A percentile compares a stretch with the other conserved stretches of the same genome.
Conservation (phyloP, 2,888 invertebrate genomes). For the Lasius fuliginosus region DNA sequence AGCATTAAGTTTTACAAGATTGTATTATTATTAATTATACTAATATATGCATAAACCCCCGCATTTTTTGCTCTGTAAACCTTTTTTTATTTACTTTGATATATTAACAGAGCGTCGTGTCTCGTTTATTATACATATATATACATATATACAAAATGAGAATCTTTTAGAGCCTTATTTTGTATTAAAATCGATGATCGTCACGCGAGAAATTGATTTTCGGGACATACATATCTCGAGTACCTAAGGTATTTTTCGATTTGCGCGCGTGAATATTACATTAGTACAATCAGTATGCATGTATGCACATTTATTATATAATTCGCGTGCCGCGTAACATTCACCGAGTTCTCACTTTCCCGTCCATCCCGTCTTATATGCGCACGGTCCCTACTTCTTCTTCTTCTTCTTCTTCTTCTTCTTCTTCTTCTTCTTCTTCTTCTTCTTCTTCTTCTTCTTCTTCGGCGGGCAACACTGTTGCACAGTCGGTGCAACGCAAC, state of each 20-base stretch:
- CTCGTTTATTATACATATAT: no score
- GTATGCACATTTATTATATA: conserved; percentile 46
- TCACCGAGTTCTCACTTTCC: conserved; percentile 60
- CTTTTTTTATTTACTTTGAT: no score
- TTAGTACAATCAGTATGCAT: background rate
- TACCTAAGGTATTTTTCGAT: background rate
- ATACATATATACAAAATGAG: background rate
- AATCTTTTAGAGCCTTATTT: background rate
- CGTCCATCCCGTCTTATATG: conserved; percentile 44
- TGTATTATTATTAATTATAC: no score
- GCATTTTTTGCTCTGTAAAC: no score
- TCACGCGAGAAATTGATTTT: background rate
- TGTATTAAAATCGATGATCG: background rate
- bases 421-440: no score
- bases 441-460: conserved; percentile 51
- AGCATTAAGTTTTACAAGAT: no score
- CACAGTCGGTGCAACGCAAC: conserved; percentile 65
- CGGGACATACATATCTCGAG: no score
- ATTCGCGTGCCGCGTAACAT: conserved; percentile 37
- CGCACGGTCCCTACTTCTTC: conserved; percentile 54
- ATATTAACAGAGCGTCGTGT: no score
- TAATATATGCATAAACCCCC: no score
- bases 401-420: no score
- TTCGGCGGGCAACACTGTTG: conserved; percentile 73
- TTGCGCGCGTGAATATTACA: background rate